Evolutionary conservation across 2,888 invertebrate species (phyloP), one percentile per base, ranked within the genome.

Genomic region (Eretmocerus hayati): DNA sequence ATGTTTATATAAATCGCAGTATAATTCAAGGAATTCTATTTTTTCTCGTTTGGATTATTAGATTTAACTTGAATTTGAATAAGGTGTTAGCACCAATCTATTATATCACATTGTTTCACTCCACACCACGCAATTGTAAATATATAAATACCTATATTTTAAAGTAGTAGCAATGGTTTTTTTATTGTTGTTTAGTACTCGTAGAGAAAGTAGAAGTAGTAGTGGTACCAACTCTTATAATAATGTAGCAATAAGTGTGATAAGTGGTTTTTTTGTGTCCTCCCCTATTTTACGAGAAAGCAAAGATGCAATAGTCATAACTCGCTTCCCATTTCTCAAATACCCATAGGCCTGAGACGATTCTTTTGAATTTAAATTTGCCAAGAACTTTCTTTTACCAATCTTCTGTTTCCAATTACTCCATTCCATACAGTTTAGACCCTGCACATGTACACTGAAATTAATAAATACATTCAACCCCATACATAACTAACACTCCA

Each of bases 1-100:
- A n/a, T n/a, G 15, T 43, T 6, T 38, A 9, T 38, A 61, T 62
- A 61, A 64, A 64, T 66, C 66, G 66, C 69, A 66, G 68, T 71
- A 71, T 71, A n/a, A n/a, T n/a, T 69, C 68, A 69, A 70, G 69
- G 63, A 65, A 60, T 64, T 53, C 46, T 48, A 39, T 54, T 50
- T 52, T 42, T 38, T 43, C 57, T 52, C 38, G 33, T 46, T 53
- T 53, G 56, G 46, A 41, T 58, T 56, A 52, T 53, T 58, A 59
- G 56, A 54, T 58, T 59, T 30, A 39, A 48, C 41, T 53, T 55
- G 54, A 9, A 51, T 55, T 62, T 63, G 67, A 71, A 69, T 66
- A 71, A 70, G 70, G 69, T 71, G 68, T 71, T 71, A 71, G 71
- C 71, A 71, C 71, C 71, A 71, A 71, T 71, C 70, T 71, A 71